phyloP scores from a whole-genome alignment of 2,797 vertebrate species.

The Gouania willdenowi region DNA sequence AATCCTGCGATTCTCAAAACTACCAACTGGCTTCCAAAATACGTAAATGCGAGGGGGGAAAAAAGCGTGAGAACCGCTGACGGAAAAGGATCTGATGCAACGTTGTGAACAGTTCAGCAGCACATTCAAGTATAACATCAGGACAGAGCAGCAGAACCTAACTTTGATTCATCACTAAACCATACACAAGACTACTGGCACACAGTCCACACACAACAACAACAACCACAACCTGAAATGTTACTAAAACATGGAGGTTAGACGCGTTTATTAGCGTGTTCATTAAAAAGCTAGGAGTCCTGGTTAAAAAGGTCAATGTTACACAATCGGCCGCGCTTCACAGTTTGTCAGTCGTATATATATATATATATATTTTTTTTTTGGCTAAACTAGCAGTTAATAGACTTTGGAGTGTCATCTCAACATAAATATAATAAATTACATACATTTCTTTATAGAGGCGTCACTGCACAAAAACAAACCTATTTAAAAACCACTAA shows the following conservation, averaged over 20 bases:
- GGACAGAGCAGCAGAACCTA: constrained; percentile 47
- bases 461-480: constrained; percentile 25
- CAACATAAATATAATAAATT: constrained; percentile 62
- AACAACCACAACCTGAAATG: constrained; percentile 20
- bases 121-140: constrained; percentile 66
- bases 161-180: constrained; percentile 36
- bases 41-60: background rate
- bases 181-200: constrained; percentile 10
- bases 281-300: constrained; percentile 18
- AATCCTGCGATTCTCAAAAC: constrained; percentile 1
- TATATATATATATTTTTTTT: too few species aligned
- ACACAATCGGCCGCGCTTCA: constrained; percentile 50
- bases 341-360: constrained; percentile 61
- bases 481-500: constrained; percentile 4
- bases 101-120: constrained; percentile 51
- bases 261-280: constrained; percentile 5
- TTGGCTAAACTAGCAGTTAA: constrained; percentile 65
- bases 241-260: constrained; percentile 3
- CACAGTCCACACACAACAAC: constrained; percentile 8
- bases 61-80: background rate
- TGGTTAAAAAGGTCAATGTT: constrained; percentile 24
- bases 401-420: constrained; percentile 48
- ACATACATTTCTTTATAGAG: too few species aligned
- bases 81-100: constrained; percentile 11
- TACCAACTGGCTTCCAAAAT: background rate